Conservation (phyloP, 2,888 invertebrate species). For the Drosophila kanekoi region DNA sequence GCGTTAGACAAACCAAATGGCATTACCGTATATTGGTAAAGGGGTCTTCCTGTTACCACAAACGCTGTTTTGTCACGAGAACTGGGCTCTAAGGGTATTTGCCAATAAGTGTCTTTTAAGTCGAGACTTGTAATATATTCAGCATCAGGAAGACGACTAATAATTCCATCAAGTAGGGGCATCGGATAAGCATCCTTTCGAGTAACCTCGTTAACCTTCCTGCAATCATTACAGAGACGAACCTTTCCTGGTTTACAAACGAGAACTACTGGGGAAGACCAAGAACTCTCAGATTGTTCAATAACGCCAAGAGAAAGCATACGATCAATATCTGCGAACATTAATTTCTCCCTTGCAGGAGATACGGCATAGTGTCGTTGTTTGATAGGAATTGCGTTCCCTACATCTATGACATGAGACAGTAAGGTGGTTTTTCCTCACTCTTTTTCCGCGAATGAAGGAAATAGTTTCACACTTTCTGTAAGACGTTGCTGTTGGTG, state of each 20-base stretch:
- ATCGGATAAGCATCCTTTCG: slow-evolving; percentile 1
- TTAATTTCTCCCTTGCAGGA: slow-evolving; percentile 10
- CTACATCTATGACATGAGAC: no score
- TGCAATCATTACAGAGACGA: no score
- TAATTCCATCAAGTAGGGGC: background rate
- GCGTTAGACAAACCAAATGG: background rate
- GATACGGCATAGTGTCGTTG: slow-evolving; percentile 15
- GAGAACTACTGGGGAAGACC: background rate
- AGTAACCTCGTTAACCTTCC: background rate
- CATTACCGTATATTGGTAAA: background rate
- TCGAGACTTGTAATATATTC: slow-evolving; percentile 5
- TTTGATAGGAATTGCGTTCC: background rate
- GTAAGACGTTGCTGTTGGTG: background rate
- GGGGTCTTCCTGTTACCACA: background rate
- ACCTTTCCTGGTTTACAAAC: no score
- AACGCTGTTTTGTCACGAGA: slow-evolving; percentile 7
- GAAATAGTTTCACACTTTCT: no score
- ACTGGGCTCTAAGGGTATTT: background rate
- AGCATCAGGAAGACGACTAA: background rate
- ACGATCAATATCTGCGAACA: slow-evolving; percentile 16
- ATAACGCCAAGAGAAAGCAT: background rate
- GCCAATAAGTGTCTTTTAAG: background rate
- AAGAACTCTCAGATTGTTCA: background rate
- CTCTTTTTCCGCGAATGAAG: no score
- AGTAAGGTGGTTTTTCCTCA: no score